A percentile compares a stretch with the other conserved stretches of the same genome.
These are phyloP conservation scores for Ctenoplectra terminalis DNA, from an alignment of 1,140 invertebrate species.

Conservation along the genomic window DNA sequence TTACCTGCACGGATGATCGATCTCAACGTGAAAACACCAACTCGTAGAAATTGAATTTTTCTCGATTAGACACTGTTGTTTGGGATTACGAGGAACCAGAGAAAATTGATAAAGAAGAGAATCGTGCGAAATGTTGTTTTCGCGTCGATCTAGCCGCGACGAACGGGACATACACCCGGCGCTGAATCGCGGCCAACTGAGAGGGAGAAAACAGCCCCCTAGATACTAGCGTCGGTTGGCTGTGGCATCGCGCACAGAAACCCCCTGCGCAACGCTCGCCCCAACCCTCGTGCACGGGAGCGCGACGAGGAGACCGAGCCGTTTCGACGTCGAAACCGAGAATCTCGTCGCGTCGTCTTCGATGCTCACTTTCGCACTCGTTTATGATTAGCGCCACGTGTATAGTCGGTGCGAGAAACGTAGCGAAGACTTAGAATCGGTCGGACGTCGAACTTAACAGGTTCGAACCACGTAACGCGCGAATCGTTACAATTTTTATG, in stretches of 20 bases:
- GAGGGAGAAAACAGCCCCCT: conserved; percentile 73
- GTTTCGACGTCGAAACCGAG: not conserved
- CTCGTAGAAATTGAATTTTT: not conserved
- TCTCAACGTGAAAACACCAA: not conserved
- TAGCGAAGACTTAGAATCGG: too few relatives aligned
- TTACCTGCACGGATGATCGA: not conserved
- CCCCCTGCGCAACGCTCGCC: conserved; percentile 77
- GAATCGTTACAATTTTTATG: too few relatives aligned
- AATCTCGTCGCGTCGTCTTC: not conserved
- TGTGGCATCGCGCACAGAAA: conserved; percentile 75
- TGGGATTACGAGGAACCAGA: not conserved
- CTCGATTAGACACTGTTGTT: not conserved
- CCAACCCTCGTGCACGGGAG: not conserved
- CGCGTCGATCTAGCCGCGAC: conserved; percentile 60
- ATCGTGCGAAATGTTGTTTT: conserved; percentile 41
- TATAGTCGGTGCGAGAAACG: too few relatives aligned
- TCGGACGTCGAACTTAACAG: too few relatives aligned
- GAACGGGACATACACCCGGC: conserved; percentile 72
- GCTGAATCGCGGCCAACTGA: conserved; percentile 83
- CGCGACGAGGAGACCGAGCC: conserved; percentile 5
- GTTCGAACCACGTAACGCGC: too few relatives aligned
- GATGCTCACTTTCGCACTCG: conserved; percentile 9
- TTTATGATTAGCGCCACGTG: not conserved
- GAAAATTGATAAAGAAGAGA: conserved; percentile 5
- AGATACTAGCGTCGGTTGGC: conserved; percentile 68